phyloP scores from a whole-genome alignment of 1,140 invertebrate species.

The Meloidogyne exigua region DNA sequence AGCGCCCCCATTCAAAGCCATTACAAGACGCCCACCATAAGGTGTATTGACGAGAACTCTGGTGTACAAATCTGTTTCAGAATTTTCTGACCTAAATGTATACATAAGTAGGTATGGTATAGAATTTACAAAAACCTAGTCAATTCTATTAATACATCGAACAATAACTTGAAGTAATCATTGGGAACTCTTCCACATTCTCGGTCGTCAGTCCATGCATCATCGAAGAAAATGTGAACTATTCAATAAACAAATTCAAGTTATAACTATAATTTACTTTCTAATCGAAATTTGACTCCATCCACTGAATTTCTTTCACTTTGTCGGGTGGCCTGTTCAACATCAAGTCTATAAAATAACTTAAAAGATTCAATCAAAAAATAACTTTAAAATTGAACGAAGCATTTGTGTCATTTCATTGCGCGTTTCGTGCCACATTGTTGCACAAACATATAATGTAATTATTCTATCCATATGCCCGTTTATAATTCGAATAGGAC shows the following conservation, averaged over 20 bases:
- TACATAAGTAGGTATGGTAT: neutral
- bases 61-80: constrained; percentile 34
- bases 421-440: constrained; percentile 67
- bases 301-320: constrained; percentile 85
- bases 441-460: constrained; percentile 66
- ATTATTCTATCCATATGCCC: constrained; percentile 53
- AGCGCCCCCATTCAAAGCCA: constrained; percentile 65
- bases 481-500: constrained; percentile 36
- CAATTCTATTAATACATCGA: constrained; percentile 87
- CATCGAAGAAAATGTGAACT: constrained; percentile 98
- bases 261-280: constrained; percentile 31
- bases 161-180: constrained; percentile 86
- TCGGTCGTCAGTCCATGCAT: constrained; percentile 91
- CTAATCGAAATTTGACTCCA: constrained; percentile 69
- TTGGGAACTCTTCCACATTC: constrained; percentile 73
- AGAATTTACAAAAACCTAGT: constrained; percentile 71
- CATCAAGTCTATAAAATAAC: constrained; percentile 73
- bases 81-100: constrained; percentile 36
- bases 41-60: constrained; percentile 65
- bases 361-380: neutral
- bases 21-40: constrained; percentile 66
- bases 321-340: constrained; percentile 84
- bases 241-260: constrained; percentile 59
- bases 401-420: constrained; percentile 66
- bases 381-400: constrained; percentile 65